These are phyloP conservation scores for Rafetus swinhoei DNA, from an alignment of 2,113 vertebrate species.

Conservation along the genomic window DNA sequence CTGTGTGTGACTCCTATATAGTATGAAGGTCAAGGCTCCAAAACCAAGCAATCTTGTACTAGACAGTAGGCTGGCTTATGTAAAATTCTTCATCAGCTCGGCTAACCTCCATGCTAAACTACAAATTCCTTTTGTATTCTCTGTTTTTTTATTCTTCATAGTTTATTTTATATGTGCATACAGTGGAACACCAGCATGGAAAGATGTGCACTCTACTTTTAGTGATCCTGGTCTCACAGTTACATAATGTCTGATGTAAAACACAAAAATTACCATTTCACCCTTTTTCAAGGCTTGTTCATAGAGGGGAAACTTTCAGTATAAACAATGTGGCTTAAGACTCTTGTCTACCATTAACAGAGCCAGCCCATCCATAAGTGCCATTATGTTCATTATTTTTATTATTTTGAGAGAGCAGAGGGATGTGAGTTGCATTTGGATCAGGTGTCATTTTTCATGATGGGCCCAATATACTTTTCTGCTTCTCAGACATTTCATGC, in stretches of 20 bases:
- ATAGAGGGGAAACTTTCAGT: not conserved
- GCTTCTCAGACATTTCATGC: not conserved
- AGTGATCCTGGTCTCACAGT: not conserved
- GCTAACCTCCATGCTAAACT: not conserved
- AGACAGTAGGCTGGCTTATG: not conserved
- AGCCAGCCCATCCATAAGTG: not conserved
- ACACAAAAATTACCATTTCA: not conserved
- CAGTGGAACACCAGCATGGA: not conserved
- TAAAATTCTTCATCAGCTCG: not conserved
- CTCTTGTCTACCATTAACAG: too few species aligned
- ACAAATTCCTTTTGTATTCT: not conserved
- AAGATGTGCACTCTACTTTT: not conserved
- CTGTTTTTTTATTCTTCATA: rapidly evolving
- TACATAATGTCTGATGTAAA: not conserved
- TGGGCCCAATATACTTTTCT: not conserved
- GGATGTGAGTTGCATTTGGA: not conserved
- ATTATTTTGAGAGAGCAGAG: not conserved
- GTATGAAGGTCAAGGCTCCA: not conserved
- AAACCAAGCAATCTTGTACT: rapidly evolving
- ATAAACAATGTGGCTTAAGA: not conserved
- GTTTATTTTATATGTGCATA: rapidly evolving
- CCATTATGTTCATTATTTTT: constrained; percentile 3
- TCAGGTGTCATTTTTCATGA: not conserved
- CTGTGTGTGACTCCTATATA: rapidly evolving
- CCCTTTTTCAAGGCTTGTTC: not conserved